A percentile compares a stretch with the other conserved stretches of the same genome.
These are phyloP conservation scores for Hemichromis elongatus DNA, from an alignment of 2,113 vertebrate genomes.

Conservation along the genomic window DNA sequence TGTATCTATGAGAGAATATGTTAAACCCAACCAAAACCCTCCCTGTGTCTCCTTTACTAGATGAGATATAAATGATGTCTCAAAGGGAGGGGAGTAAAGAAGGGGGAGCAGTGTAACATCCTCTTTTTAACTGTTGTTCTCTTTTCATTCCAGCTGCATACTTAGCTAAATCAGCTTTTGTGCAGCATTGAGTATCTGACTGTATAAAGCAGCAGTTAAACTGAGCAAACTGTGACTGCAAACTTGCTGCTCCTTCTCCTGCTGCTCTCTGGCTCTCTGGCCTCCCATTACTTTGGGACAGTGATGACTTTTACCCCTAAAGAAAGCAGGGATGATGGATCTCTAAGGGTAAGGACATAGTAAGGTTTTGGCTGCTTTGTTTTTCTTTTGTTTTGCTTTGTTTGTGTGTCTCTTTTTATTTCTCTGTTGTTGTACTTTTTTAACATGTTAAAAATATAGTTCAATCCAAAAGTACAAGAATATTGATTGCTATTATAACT, in stretches of 20 bases:
- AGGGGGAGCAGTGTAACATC: fast-evolving
- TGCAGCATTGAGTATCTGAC: fast-evolving
- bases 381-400: too few species aligned
- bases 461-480: too few species aligned
- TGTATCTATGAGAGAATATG: neutral
- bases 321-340: neutral
- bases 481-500: neutral
- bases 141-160: neutral
- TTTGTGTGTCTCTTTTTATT: too few species aligned
- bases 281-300: neutral
- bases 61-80: fast-evolving
- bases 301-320: neutral
- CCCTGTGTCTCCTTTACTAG: neutral
- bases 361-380: too few species aligned
- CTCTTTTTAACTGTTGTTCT: fast-evolving
- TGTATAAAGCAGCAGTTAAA: neutral
- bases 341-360: neutral
- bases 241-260: neutral
- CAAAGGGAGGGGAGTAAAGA: neutral
- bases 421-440: too few species aligned
- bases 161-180: fast-evolving
- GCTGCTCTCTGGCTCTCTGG: neutral
- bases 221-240: neutral
- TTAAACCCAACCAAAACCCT: neutral
- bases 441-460: too few species aligned